Base-by-base conservation (phyloP, 2,797 vertebrate genomes). In the Hippopotamyrus pictus region DNA sequence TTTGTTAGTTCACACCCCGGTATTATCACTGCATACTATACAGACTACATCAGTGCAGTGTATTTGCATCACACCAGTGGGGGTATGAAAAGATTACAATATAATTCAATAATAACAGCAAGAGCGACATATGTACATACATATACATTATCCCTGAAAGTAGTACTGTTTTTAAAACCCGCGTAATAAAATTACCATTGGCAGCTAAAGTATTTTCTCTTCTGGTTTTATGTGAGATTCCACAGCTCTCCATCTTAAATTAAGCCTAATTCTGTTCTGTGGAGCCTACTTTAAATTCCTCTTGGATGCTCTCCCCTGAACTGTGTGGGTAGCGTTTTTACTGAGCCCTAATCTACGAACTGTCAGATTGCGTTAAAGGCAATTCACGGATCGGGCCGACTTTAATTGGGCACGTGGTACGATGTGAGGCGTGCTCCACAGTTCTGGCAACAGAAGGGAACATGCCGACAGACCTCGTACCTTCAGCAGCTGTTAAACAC, bases 301-400 rank as follows among this genome's bases (percentile, higher is more conserved):
- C 41, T 54, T 76, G 69, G 53, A 50, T 48, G 11, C 17, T 41
- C 17, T 88, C 86, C 86, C 73, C 41, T 90, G 86, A 88, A 83
- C 86, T 48, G 89, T 22, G 89, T 88, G 86, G 89, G 89, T 50
- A 65, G 85, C 89, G 65, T 25, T 79, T 76, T 83, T 88, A 50
- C 54, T 57, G 86, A 62, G 79, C 76, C 73, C 76, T 76, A 88
- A 83, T 90, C 51, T 73, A 83, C 73, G 73, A 88, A 53, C 69
- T 90, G 86, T 88, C 86, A 88, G 44, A 44, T 73, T 44, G 73
- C 14, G 86, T 90, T 83, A 88, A 46, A 87, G 51, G 87, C 73
- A 84, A 88, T 90, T 84, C 89, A 84, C 44, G 33, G 51, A 76
- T 88, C 51, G 33, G 73, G 53, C 54, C 0, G 62, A 54, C 59